phyloP scores from a whole-genome alignment of 1,140 invertebrate species.

The Conus ventricosus region DNA sequence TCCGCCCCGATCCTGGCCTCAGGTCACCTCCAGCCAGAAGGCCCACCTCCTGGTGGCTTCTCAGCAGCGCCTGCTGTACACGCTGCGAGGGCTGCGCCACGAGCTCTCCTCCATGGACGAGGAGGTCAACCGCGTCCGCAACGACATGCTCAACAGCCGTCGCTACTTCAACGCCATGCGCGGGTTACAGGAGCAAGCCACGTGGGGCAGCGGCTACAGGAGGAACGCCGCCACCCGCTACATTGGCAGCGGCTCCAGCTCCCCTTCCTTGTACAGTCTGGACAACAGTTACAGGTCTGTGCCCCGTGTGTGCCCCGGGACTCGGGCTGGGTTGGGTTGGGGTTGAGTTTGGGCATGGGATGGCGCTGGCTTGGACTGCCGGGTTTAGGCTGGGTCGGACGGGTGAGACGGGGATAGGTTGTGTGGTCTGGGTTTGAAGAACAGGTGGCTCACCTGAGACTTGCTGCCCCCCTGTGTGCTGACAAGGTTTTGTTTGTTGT shows the following conservation, averaged over 20 bases:
- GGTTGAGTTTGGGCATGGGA: too few species aligned
- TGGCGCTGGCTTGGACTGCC: too few species aligned
- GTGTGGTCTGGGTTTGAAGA: too few species aligned
- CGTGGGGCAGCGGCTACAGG: slow-evolving; percentile 6
- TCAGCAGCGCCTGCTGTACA: slow-evolving; percentile 20
- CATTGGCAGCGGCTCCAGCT: slow-evolving; percentile 21
- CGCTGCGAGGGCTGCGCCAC: slow-evolving; percentile 2
- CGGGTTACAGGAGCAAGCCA: background rate
- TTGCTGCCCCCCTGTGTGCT: too few species aligned
- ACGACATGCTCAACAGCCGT: slow-evolving; percentile 28
- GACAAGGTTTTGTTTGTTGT: too few species aligned
- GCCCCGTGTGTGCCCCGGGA: background rate
- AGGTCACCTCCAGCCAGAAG: slow-evolving; percentile 12
- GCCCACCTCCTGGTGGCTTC: slow-evolving; percentile 18
- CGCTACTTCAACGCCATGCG: slow-evolving; percentile 26
- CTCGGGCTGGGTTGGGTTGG: too few species aligned
- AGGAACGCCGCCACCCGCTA: background rate
- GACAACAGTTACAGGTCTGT: slow-evolving; percentile 23
- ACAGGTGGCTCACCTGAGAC: too few species aligned
- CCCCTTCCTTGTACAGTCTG: slow-evolving; percentile 20
- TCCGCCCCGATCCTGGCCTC: too few species aligned
- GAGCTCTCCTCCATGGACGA: slow-evolving; percentile 22
- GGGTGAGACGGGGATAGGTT: too few species aligned
- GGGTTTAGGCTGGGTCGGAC: too few species aligned
- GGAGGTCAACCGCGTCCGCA: slow-evolving; percentile 26